These are phyloP conservation scores for Platygyra sinensis DNA, from an alignment of 64 coral and sea anemone genomes.

Conservation along the genomic window DNA sequence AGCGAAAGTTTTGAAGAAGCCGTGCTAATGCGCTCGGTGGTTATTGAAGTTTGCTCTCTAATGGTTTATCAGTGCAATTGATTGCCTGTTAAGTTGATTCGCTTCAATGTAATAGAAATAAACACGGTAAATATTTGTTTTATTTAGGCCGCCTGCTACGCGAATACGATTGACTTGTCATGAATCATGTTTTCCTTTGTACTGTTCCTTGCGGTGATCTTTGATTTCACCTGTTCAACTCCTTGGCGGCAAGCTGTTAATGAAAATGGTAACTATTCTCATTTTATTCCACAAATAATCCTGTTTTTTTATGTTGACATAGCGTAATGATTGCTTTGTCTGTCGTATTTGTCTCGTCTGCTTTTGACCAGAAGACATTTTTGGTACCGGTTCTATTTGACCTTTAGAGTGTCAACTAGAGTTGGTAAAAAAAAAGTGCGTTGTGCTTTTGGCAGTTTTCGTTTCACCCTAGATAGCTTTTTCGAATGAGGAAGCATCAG, in stretches of 20 bases:
- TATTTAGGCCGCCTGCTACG: background rate
- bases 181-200: background rate
- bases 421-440: too few species aligned
- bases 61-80: background rate
- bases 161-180: background rate
- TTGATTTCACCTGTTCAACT: background rate
- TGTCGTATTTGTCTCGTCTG: background rate
- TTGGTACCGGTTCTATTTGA: background rate
- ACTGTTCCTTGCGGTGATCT: background rate
- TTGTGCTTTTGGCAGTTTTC: too few species aligned
- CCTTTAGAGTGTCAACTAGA: background rate
- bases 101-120: background rate
- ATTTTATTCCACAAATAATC: background rate
- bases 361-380: background rate
- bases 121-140: background rate
- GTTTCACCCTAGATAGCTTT: too few species aligned
- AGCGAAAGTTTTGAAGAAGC: too few species aligned
- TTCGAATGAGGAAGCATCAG: too few species aligned
- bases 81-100: background rate
- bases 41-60: background rate
- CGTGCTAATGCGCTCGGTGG: background rate
- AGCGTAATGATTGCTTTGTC: constrained; percentile 4
- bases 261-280: constrained; percentile 17
- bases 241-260: constrained; percentile 12
- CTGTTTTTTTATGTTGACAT: background rate